Evolutionary conservation across 2,888 invertebrate genomes (phyloP), one percentile per base, ranked within the genome.

Genomic region (Xylota segnis): DNA sequence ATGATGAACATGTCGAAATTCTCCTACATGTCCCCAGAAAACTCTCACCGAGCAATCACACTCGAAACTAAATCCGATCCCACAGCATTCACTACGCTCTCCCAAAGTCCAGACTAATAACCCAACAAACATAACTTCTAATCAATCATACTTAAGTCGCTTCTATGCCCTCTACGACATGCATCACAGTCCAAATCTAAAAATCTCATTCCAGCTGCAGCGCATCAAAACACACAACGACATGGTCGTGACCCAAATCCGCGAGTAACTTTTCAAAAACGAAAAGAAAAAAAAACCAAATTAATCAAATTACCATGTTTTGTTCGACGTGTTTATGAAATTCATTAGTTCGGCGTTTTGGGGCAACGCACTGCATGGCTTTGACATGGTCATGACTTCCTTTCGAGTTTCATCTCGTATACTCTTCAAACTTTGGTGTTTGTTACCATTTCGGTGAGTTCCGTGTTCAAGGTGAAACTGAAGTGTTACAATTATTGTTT

Each of bases 341-440:
- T 70, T 61, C 77, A 77, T 77, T 77, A 70, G 77, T 65, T 66
- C 75, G 58, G 34, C 68, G 68, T 34, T 59, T 47, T 78, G 74
- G 83, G 84, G 81, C 81, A 84, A 84, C 71, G 84, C 65, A 84
- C 84, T 71, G 58, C 34, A 50, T 71, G 66, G 70, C 81, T 84
- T 84, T 84, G 81, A 84, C 81, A 81, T 81, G 84, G 81, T 71
- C 84, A 71, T 84, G 84, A 81, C 81, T 75, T 61, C 70, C 65
- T 71, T 76, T 81, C 45, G 18, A 54, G 58, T 79, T 70, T 54
- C 59, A 68, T 66, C 37, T 16, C 16, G 47, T 54, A 58, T 16
- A 5, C 12, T n/a, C 37, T 32, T 37, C 54, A 65, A 29, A 50
- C 29, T 50, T 12, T 23, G 50, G 34, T 79, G 45, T 59, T 52